Percentiles rank a stretch among this genome's conserved stretches.
Conservation (phyloP, 1,140 invertebrate species). For the Maniola jurtina region DNA sequence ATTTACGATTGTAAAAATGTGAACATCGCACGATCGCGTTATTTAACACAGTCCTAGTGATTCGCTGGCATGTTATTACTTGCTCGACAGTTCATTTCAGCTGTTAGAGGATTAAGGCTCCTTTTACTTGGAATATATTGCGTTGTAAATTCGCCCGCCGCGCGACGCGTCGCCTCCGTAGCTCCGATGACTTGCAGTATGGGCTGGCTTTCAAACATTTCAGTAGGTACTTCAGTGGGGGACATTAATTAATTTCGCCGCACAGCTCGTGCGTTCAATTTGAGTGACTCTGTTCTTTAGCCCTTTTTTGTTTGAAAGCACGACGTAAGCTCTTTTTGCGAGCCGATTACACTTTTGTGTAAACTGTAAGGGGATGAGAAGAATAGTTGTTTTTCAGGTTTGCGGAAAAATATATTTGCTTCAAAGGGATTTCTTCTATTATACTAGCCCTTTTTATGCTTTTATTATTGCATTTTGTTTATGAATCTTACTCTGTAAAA, state of each 20-base stretch:
- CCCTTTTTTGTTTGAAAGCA: slow-evolving; percentile 46
- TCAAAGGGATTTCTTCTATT: neutral
- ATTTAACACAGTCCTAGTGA: slow-evolving; percentile 30
- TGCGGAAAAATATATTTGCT: slow-evolving; percentile 13
- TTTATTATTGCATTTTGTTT: neutral
- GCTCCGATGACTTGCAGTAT: slow-evolving; percentile 63
- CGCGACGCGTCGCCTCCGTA: slow-evolving; percentile 48
- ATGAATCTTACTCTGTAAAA: neutral
- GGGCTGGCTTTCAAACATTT: slow-evolving; percentile 59
- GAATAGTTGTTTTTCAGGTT: slow-evolving; percentile 18
- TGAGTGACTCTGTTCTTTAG: slow-evolving; percentile 52
- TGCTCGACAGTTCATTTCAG: slow-evolving; percentile 63
- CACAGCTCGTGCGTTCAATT: slow-evolving; percentile 58
- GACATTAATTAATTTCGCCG: slow-evolving; percentile 72
- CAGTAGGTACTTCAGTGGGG: slow-evolving; percentile 55
- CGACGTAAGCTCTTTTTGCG: slow-evolving; percentile 28
- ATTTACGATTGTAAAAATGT: slow-evolving; percentile 1
- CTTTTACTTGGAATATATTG: slow-evolving; percentile 63
- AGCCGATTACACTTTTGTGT: slow-evolving; percentile 16
- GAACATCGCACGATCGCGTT: slow-evolving; percentile 2
- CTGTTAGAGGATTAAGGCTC: slow-evolving; percentile 64
- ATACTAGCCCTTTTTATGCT: neutral
- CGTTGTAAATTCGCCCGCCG: slow-evolving; percentile 57
- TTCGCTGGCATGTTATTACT: slow-evolving; percentile 47
- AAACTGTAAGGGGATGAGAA: slow-evolving; percentile 18